A percentile compares a stretch with the other conserved stretches of the same genome.
These are phyloP conservation scores for Plumapathes pennacea DNA, from an alignment of 92 coral and sea anemone species.

Conservation along the genomic window DNA sequence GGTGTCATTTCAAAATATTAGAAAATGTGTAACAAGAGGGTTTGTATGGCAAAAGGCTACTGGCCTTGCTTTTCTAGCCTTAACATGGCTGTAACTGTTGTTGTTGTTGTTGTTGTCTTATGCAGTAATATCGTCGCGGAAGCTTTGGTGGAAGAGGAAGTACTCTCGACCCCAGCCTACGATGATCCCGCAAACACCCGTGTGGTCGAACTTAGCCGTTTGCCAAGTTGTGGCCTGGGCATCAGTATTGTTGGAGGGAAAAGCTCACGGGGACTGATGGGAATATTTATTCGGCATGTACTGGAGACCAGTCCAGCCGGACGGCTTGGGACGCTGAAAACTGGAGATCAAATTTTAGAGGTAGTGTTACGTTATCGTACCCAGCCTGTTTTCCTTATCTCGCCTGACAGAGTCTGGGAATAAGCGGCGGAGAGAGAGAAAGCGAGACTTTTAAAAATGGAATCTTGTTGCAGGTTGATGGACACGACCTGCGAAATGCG, in stretches of 20 bases:
- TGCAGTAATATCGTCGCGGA: too few species aligned
- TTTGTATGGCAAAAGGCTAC: too few species aligned
- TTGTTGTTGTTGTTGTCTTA: too few species aligned
- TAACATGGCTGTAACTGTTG: too few species aligned
- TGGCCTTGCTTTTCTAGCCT: too few species aligned
- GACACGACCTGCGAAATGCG: conserved; percentile 86
- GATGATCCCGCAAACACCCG: conserved; percentile 49
- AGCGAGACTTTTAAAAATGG: too few species aligned
- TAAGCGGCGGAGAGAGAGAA: neutral
- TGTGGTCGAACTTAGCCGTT: conserved; percentile 76
- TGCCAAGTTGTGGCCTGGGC: conserved; percentile 91
- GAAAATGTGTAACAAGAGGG: too few species aligned
- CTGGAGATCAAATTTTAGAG: conserved; percentile 96
- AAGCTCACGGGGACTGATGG: conserved; percentile 73
- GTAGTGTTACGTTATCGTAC: conserved; percentile 16
- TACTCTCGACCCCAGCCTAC: conserved; percentile 24
- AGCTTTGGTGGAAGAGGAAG: too few species aligned
- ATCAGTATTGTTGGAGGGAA: conserved; percentile 97
- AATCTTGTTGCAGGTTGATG: conserved; percentile 74
- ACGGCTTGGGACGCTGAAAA: conserved; percentile 69
- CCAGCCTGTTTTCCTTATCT: neutral
- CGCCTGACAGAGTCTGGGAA: neutral
- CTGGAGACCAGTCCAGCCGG: conserved; percentile 91
- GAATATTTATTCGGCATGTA: conserved; percentile 84
- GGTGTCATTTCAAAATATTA: too few species aligned